Base-by-base conservation (phyloP, 2,888 invertebrate species). In the Ophion ventricosus region DNA sequence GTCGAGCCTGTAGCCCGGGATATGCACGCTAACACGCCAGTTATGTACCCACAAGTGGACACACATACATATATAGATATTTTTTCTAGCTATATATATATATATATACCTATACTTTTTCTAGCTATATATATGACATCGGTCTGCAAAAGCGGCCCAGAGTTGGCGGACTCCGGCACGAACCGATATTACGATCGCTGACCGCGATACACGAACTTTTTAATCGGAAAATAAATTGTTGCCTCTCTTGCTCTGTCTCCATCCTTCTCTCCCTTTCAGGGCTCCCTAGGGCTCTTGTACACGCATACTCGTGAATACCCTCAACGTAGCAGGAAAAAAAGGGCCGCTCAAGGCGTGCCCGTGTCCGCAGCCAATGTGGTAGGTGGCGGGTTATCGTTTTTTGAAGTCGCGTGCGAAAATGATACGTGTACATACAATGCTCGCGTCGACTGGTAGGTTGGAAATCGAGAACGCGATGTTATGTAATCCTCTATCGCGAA, bases 191-290 rank as follows among this genome's bases (percentile, higher is more conserved):
- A 84, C 86, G 85, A 86, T 82, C 86, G 85, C 80, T 80, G 85
- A 84, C 84, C 84, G 72, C 82, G 84, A 84, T 75, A 80, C 82
- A 78, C 80, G 78, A 88, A 88, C 88, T 88, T 87, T 87, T 87
- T 86, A 86, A 88, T 87, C 86, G 87, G 85, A 83, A 86, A 87
- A 88, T 87, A 87, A 88, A 88, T 88, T 87, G 85, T 84, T 84
- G 83, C 70, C 81, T 67, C 82, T 35, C 54, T n/a, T n/a, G n/a
- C n/a, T 35, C 14, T n/a, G 54, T 61, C 56, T 57, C 49, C 14
- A 56, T 35, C 35, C n/a, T 35, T 20, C 40, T 20, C 59, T 23
- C 59, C 59, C 59, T 29, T 29, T 29, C 59, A 59, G 64, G 26
- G 57, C 63, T 66, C 23, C 56, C 63, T 49, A 25, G 17, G 49